phyloP scores from a whole-genome alignment of 2,113 vertebrate genomes.

The Erythrocebus patas region DNA sequence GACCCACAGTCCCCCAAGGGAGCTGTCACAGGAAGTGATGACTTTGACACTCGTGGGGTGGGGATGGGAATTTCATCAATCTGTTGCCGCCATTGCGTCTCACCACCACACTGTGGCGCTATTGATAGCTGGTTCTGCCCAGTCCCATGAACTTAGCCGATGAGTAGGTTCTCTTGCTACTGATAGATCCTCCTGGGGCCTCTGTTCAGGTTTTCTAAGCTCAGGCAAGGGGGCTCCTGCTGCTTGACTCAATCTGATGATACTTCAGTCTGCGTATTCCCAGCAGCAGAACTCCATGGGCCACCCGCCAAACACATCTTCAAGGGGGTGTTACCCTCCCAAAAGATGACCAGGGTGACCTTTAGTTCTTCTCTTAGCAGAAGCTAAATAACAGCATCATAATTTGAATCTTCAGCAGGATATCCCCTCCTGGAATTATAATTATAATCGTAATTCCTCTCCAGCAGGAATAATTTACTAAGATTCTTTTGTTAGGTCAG shows the following conservation, averaged over 20 bases:
- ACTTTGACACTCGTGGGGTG: neutral
- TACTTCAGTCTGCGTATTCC: no score
- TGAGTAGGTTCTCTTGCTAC: accelerated
- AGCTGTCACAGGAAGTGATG: neutral
- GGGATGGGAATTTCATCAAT: accelerated
- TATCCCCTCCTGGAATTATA: neutral
- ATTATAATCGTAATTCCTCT: neutral
- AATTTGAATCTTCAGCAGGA: no score
- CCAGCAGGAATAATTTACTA: neutral
- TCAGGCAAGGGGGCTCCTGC: neutral
- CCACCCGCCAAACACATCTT: neutral
- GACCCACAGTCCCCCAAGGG: neutral
- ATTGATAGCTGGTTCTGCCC: neutral
- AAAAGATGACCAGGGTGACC: neutral
- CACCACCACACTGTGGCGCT: neutral
- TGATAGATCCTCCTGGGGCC: neutral
- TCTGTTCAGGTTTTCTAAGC: neutral
- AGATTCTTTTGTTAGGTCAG: neutral
- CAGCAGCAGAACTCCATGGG: neutral
- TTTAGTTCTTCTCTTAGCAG: neutral
- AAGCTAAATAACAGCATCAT: neutral
- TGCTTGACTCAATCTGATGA: neutral
- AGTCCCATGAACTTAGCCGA: accelerated
- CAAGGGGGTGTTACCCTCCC: neutral
- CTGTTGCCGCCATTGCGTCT: neutral